Conservation (phyloP, 2,113 vertebrate species). For the Chionomys nivalis region DNA sequence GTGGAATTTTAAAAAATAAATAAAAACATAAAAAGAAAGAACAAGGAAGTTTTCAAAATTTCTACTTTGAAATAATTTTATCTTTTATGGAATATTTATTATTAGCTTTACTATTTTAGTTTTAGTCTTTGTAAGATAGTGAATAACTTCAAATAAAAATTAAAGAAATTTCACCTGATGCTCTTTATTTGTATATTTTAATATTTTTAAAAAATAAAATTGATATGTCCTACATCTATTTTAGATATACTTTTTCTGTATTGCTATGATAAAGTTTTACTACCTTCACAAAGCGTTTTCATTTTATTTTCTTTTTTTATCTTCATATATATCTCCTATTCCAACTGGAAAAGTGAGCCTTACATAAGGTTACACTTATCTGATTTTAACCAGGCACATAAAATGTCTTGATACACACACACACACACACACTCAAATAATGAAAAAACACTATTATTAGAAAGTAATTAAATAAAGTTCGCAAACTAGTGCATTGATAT, state of each 20-base stretch:
- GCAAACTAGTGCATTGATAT: not conserved
- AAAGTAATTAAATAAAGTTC: not conserved
- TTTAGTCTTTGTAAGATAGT: slow-evolving; percentile 3
- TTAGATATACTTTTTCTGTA: not conserved
- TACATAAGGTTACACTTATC: not conserved
- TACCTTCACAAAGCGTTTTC: not conserved
- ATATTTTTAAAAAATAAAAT: slow-evolving; percentile 18
- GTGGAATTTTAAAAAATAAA: not conserved
- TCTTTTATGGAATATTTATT: not conserved
- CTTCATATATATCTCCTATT: not conserved
- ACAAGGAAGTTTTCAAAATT: not conserved
- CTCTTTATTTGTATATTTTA: not conserved
- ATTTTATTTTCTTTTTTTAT: slow-evolving; percentile 9
- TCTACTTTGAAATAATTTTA: slow-evolving; percentile 4
- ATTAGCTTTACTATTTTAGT: not conserved
- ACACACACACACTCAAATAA: not conserved
- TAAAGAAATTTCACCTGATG: not conserved
- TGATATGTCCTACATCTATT: not conserved
- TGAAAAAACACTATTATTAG: not conserved
- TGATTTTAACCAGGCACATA: not conserved
- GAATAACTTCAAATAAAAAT: not conserved
- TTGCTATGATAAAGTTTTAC: slow-evolving; percentile 19
- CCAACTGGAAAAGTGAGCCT: not conserved
- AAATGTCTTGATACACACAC: not conserved
- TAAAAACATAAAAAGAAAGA: not conserved